Evolutionary conservation across 2,888 invertebrate genomes (phyloP).

Genomic region (Carterocephalus palaemon): DNA sequence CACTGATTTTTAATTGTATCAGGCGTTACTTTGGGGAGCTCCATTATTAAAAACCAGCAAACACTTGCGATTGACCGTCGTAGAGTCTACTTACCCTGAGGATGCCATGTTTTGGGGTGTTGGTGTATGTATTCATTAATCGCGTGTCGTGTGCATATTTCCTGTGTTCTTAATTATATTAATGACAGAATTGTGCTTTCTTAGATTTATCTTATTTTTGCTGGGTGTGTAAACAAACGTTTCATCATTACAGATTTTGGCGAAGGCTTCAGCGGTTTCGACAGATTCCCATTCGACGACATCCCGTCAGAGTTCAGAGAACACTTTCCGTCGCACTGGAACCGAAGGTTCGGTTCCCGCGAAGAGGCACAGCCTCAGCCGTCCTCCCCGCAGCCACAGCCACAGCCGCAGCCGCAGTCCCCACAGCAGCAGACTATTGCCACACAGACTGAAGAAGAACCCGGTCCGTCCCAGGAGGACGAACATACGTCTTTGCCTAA

Average conservation of each 20-base stretch:
- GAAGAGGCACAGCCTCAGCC: slow-evolving; percentile 50
- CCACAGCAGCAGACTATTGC: slow-evolving; percentile 54
- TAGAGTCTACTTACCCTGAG: too few species aligned
- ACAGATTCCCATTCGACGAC: slow-evolving; percentile 76
- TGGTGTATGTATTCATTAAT: too few species aligned
- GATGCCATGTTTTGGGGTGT: too few species aligned
- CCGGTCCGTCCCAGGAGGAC: slow-evolving; percentile 43
- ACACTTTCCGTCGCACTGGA: slow-evolving; percentile 69
- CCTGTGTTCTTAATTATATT: too few species aligned
- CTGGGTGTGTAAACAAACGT: slow-evolving; percentile 47
- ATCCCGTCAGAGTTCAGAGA: slow-evolving; percentile 73
- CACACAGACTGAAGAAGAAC: slow-evolving; percentile 63
- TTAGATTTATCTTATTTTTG: slow-evolving; percentile 29
- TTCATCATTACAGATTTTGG: slow-evolving; percentile 68
- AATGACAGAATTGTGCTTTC: too few species aligned
- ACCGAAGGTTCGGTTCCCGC: slow-evolving; percentile 57
- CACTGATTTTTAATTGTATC: background rate
- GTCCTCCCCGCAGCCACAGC: slow-evolving; percentile 35
- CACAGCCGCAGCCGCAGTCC: slow-evolving; percentile 37
- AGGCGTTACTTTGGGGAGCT: too few species aligned
- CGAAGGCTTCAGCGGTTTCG: slow-evolving; percentile 71
- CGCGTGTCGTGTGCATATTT: too few species aligned
- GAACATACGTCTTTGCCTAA: slow-evolving; percentile 73
- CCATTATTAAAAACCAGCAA: too few species aligned
- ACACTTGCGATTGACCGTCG: too few species aligned